Conservation (phyloP, 1,140 invertebrate species). For the Dreissena polymorpha region DNA sequence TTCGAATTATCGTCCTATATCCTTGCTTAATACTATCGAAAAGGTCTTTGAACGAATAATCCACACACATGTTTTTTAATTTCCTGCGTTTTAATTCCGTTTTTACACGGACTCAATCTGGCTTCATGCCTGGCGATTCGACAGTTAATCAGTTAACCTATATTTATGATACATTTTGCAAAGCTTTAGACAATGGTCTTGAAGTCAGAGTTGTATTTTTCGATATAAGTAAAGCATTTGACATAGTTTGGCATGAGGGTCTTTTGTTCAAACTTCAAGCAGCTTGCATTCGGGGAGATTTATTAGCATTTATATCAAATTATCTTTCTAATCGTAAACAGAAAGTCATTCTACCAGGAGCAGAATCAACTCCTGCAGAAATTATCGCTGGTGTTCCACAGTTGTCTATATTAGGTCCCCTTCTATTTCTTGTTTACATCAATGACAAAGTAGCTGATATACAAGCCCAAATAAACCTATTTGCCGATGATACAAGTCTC, state of each 20-base stretch:
- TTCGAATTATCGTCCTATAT: slow-evolving; percentile 20
- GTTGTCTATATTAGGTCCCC: slow-evolving; percentile 59
- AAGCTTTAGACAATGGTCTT: no score
- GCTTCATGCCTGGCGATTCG: no score
- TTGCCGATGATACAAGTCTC: slow-evolving; percentile 54
- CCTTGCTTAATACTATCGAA: background rate
- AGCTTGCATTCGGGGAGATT: no score
- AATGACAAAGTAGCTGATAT: slow-evolving; percentile 57
- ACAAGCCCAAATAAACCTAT: slow-evolving; percentile 37
- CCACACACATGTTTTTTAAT: background rate
- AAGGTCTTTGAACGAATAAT: background rate
- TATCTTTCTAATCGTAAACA: slow-evolving; percentile 47
- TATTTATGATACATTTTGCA: no score
- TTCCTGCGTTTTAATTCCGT: background rate
- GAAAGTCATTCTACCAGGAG: slow-evolving; percentile 42
- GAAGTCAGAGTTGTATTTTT: no score
- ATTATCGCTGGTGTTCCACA: slow-evolving; percentile 58
- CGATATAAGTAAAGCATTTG: slow-evolving; percentile 41
- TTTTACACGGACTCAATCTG: no score
- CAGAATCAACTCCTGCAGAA: slow-evolving; percentile 29
- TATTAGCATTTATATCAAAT: no score
- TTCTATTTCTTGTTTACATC: slow-evolving; percentile 59
- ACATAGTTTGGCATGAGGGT: slow-evolving; percentile 29
- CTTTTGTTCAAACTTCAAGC: no score
- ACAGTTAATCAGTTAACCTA: no score